Evolutionary conservation across 2,797 vertebrate species (phyloP).

Genomic region (Spinus olivaceus): DNA sequence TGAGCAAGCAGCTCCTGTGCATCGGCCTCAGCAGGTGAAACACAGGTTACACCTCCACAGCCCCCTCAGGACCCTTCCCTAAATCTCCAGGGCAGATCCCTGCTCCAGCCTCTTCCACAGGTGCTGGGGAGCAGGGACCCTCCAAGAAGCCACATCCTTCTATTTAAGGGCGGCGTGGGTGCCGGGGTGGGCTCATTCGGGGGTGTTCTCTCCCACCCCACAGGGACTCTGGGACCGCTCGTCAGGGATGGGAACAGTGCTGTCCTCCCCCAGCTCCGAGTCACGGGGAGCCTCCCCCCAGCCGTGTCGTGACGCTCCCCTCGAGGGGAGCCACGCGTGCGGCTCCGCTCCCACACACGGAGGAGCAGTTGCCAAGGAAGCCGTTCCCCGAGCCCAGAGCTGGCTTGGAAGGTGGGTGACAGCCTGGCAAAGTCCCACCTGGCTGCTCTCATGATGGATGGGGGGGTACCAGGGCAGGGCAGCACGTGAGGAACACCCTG

Average conservation of each 20-base stretch:
- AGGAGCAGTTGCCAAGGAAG: constrained; percentile 32
- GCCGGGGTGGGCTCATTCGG: background rate
- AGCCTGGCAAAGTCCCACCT: background rate
- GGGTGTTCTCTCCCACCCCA: background rate
- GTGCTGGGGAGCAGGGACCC: background rate
- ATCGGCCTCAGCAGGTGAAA: accelerated
- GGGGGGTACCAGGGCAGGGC: background rate
- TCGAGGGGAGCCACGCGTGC: background rate
- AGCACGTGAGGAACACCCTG: accelerated
- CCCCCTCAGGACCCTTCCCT: background rate
- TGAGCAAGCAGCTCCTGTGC: accelerated
- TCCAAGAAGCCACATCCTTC: background rate
- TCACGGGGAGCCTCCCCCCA: background rate
- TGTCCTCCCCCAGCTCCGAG: background rate
- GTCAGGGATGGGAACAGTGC: accelerated
- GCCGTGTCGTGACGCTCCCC: background rate
- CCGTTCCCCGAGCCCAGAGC: background rate
- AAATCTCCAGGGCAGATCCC: background rate
- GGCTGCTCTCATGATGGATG: background rate
- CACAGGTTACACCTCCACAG: accelerated
- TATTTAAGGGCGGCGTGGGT: background rate
- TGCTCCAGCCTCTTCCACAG: background rate
- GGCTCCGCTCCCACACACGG: background rate
- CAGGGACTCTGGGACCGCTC: background rate
- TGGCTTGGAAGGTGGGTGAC: background rate